Evolutionary conservation across 1,140 invertebrate species (phyloP).

Genomic region (Pseudomyrmex pallidus): DNA sequence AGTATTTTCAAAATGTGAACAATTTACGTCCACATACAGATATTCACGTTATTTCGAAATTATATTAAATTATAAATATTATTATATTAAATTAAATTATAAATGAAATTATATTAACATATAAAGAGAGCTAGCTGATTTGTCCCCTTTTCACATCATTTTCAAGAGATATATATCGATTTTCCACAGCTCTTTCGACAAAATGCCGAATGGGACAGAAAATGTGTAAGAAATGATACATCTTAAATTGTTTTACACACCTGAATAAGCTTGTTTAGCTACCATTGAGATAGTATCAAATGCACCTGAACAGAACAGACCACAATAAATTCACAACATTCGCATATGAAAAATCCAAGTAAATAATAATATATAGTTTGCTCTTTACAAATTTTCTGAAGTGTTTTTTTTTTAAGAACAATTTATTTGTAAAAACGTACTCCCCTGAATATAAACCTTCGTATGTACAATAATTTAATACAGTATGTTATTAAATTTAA

Average conservation of each 20-base stretch:
- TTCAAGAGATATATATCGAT: conserved; percentile 2
- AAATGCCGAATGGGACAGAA: conserved; percentile 83
- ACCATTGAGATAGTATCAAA: conserved; percentile 85
- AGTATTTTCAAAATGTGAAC: conserved; percentile 76
- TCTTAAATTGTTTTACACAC: conserved; percentile 84
- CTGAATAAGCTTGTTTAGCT: conserved; percentile 88
- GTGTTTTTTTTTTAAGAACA: too few relatives aligned
- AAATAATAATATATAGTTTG: conserved; percentile 29
- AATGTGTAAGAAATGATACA: conserved; percentile 57
- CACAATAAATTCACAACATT: conserved; percentile 78
- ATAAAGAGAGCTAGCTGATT: background rate
- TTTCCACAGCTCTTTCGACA: conserved; percentile 31
- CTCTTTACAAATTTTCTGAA: background rate
- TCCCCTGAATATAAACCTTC: too few relatives aligned
- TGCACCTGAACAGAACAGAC: conserved; percentile 87
- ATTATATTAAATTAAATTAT: background rate
- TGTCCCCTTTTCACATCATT: background rate
- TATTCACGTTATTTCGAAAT: too few relatives aligned
- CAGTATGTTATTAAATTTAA: background rate
- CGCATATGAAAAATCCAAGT: conserved; percentile 5
- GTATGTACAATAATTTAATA: too few relatives aligned
- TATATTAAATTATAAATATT: background rate
- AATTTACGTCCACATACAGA: background rate
- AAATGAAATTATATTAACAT: background rate
- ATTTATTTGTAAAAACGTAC: too few relatives aligned